Percentiles rank a stretch among this genome's conserved stretches.
These are phyloP conservation scores for Campoletis sonorensis DNA, from an alignment of 1,140 invertebrate species.

Conservation along the genomic window DNA sequence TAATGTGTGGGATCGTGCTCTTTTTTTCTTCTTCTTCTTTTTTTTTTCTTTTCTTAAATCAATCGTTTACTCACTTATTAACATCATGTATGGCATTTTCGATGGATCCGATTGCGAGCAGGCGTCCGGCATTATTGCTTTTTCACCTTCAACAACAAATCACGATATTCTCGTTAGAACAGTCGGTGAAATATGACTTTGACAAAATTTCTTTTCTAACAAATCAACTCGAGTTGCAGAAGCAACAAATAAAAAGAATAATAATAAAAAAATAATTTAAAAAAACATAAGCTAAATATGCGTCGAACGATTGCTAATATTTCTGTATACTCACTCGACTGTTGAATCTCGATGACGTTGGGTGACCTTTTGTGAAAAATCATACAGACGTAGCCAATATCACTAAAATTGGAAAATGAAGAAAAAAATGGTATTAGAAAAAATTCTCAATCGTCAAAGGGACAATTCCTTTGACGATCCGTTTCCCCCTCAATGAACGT, in stretches of 20 bases:
- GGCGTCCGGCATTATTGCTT: slow-evolving; percentile 76
- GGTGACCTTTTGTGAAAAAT: slow-evolving; percentile 78
- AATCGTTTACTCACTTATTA: slow-evolving; percentile 85
- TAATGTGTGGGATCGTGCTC: too few relatives aligned
- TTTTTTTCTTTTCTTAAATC: slow-evolving; percentile 8
- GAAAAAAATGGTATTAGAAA: slow-evolving; percentile 27
- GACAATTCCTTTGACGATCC: too few relatives aligned
- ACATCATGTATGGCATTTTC: slow-evolving; percentile 85
- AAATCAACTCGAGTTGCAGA: too few relatives aligned
- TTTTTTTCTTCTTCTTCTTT: background rate
- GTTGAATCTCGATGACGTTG: slow-evolving; percentile 79
- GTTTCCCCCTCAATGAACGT: too few relatives aligned
- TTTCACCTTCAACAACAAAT: slow-evolving; percentile 63
- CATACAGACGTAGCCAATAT: slow-evolving; percentile 80
- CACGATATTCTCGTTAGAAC: slow-evolving; percentile 35
- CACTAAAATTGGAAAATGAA: slow-evolving; percentile 71
- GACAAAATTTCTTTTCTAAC: too few relatives aligned
- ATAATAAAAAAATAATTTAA: slow-evolving; percentile 27
- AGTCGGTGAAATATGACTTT: background rate
- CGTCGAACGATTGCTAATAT: background rate
- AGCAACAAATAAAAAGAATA: slow-evolving; percentile 7
- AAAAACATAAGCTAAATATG: too few relatives aligned
- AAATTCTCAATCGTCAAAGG: background rate
- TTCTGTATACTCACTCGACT: slow-evolving; percentile 72
- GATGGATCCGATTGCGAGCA: slow-evolving; percentile 79